These are phyloP conservation scores for Cactoblastis cactorum DNA, from an alignment of 2,888 invertebrate species.

Conservation along the genomic window DNA sequence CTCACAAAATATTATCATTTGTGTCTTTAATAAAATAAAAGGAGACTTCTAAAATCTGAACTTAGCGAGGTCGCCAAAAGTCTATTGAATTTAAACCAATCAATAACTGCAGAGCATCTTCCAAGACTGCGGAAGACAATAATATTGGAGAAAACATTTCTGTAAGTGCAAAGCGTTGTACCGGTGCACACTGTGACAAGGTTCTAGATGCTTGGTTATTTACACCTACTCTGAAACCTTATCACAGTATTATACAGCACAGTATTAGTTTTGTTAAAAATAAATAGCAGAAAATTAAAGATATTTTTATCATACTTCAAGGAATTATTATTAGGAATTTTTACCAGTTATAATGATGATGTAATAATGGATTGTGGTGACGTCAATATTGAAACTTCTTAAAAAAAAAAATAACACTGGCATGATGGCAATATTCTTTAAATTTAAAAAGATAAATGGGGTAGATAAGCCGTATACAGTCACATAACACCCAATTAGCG, in stretches of 20 bases:
- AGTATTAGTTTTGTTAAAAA: neutral
- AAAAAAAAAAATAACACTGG: constrained; percentile 22
- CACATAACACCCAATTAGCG: constrained; percentile 60
- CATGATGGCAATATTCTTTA: constrained; percentile 23
- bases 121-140: constrained; percentile 14
- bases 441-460: constrained; percentile 46
- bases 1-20: no score
- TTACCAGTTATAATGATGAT: no score
- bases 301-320: no score
- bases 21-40: no score
- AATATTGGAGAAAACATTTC: constrained; percentile 26
- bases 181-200: constrained; percentile 31
- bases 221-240: constrained; percentile 7
- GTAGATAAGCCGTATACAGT: constrained; percentile 44
- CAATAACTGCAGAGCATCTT: constrained; percentile 6
- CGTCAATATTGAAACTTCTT: no score
- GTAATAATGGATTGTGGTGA: no score
- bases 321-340: no score
- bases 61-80: no score
- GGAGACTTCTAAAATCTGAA: no score
- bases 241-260: neutral
- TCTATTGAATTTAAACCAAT: neutral
- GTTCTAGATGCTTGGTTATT: constrained; percentile 25
- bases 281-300: neutral
- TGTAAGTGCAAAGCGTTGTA: constrained; percentile 42